Base-by-base conservation (phyloP, 2,113 vertebrate species). In the Prionailurus viverrinus region DNA sequence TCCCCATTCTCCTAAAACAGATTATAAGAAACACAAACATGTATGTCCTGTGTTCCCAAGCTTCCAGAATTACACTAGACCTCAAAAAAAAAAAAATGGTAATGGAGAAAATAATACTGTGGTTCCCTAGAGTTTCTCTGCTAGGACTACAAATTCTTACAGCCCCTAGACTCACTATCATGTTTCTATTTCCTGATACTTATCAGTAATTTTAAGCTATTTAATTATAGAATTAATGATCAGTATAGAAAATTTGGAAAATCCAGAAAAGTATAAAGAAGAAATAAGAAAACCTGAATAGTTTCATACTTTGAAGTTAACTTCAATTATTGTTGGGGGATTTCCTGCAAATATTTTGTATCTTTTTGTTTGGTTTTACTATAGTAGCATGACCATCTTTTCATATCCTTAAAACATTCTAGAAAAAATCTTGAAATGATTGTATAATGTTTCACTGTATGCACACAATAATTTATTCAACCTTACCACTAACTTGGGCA, bases 21-120 rank as follows among this genome's bases (percentile, higher is more conserved):
- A 61, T 51, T 74, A 61, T 74, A 84, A n/a, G 45, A 74, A 93
- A 39, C 69, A 74, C 55, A 93, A 84, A 84, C n/a, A 93, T 65
- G 27, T 65, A 61, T 5, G 7, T 85, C 53, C 31, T 73, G 0
- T 74, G 51, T 84, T 63, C 55, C 45, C 55, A 74, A 39, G 23
- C 15, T 65, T 84, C 6, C 63, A 76, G 45, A 84, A 65, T 29
- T 94, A 55, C 4, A 69, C 29, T 87, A 31, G n/a, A 68, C n/a
- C 61, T 94, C 53, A 58, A 68, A 78, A 53, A 88, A 78, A 78
- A 25, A 88, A 78, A 25, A 33, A 48, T 51, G 33, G 33, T 63
- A 80, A 33, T 63, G 25, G n/a, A 94, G 16, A 73, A 88, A 61
- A 45, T 36, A 81, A 61, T 80, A 82, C 12, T 89, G 33, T 73